Percentiles rank a stretch among this genome's conserved stretches.
Conservation (phyloP, 2,113 vertebrate species). For the Parotia lawesii region DNA sequence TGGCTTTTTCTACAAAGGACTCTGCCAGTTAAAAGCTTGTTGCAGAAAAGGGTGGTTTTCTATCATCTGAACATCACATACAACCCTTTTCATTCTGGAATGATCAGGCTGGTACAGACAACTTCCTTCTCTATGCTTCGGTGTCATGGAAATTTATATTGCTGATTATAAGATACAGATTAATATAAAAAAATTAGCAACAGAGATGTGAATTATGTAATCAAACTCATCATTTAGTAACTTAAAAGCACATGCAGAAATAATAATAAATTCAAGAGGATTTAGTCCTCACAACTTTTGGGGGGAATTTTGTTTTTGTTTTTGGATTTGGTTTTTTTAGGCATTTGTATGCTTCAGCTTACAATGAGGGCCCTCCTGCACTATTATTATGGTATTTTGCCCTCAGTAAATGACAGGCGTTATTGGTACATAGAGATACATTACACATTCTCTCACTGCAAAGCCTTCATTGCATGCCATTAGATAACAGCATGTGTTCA, state of each 20-base stretch:
- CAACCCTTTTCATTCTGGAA: not conserved
- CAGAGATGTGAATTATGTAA: not conserved
- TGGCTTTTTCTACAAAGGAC: not conserved
- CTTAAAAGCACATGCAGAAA: not conserved
- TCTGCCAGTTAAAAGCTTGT: not conserved
- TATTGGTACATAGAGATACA: not conserved
- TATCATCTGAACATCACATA: not conserved
- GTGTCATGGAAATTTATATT: accelerated
- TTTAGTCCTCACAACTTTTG: not conserved
- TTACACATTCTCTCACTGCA: constrained; percentile 30
- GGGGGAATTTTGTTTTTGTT: not conserved
- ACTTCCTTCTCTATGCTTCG: not conserved
- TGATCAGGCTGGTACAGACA: not conserved
- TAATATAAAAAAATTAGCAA: not conserved
- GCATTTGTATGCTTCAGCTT: not conserved
- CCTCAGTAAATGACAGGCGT: constrained; percentile 11
- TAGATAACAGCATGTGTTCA: constrained; percentile 60
- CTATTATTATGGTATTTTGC: constrained; percentile 15
- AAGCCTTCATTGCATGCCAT: constrained; percentile 38
- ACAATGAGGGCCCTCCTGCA: constrained; percentile 19
- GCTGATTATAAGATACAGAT: not conserved
- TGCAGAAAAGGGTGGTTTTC: not conserved
- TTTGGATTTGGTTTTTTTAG: not conserved
- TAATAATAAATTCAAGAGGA: not conserved
- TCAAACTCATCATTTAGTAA: not conserved